Percentiles rank a stretch among this genome's conserved stretches.
These are phyloP conservation scores for Teleogryllus occipitalis DNA, from an alignment of 1,140 invertebrate genomes.

Conservation along the genomic window DNA sequence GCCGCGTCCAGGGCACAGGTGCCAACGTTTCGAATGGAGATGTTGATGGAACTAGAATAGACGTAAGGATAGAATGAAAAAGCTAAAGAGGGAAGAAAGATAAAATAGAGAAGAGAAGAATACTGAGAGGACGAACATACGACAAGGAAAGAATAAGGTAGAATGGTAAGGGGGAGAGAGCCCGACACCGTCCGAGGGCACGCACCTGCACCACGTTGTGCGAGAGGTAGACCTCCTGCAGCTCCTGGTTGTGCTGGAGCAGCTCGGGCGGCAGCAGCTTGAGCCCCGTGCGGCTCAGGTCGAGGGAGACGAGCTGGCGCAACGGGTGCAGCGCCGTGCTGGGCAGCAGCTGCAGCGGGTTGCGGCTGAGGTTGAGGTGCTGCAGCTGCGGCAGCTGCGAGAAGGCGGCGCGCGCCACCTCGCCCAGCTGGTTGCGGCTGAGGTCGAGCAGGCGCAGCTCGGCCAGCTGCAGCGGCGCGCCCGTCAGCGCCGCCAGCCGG, in stretches of 20 bases:
- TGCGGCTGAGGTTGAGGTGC: conserved; percentile 70
- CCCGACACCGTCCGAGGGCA: too few relatives aligned
- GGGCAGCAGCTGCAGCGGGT: conserved; percentile 52
- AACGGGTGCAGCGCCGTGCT: conserved; percentile 50
- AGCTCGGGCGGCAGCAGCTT: conserved; percentile 60
- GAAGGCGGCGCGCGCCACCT: conserved; percentile 58
- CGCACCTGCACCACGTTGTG: conserved; percentile 50
- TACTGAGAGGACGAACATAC: too few relatives aligned
- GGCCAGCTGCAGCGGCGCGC: conserved; percentile 52
- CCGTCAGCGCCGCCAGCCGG: conserved; percentile 53
- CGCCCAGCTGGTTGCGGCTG: conserved; percentile 67
- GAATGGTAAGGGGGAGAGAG: too few relatives aligned
- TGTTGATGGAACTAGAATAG: too few relatives aligned
- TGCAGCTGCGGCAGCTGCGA: conserved; percentile 55
- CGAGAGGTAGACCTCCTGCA: conserved; percentile 55
- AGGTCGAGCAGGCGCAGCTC: conserved; percentile 63
- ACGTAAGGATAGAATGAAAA: too few relatives aligned
- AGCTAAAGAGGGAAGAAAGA: too few relatives aligned
- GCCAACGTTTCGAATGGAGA: too few relatives aligned
- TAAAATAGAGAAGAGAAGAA: too few relatives aligned
- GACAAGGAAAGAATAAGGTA: too few relatives aligned
- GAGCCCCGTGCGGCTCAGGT: conserved; percentile 63
- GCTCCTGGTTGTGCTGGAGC: conserved; percentile 53
- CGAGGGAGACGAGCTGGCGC: conserved; percentile 51
- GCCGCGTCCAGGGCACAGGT: too few relatives aligned